Percentiles rank a stretch among this genome's conserved stretches.
phyloP scores from a whole-genome alignment of 2,888 invertebrate species.

The Epistrophella euchroma region DNA sequence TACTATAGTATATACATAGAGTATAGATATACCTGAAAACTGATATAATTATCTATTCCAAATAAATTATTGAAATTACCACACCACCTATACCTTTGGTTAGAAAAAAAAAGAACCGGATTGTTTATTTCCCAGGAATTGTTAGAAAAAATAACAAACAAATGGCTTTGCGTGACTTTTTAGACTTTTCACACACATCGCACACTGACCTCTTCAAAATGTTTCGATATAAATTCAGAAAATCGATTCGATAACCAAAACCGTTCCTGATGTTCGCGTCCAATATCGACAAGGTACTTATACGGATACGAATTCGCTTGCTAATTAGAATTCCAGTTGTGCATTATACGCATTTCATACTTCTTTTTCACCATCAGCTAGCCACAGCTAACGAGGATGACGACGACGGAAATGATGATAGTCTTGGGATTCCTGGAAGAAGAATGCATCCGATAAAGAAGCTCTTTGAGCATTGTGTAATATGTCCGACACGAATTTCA shows the following conservation, averaged over 20 bases:
- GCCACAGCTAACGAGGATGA: not conserved
- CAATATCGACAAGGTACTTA: conserved; percentile 55
- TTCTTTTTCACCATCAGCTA: not conserved
- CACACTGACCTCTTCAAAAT: conserved; percentile 39
- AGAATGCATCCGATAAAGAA: conserved; percentile 52
- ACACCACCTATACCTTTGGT: not conserved
- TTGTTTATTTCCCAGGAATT: conserved; percentile 46
- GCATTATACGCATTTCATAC: conserved; percentile 59
- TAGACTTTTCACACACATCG: conserved; percentile 26
- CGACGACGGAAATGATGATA: conserved; percentile 1
- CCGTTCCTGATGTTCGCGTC: conserved; percentile 39
- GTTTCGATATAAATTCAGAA: not conserved
- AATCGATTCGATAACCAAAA: conserved; percentile 31
- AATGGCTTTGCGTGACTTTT: conserved; percentile 35
- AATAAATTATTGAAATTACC: conserved; percentile 61
- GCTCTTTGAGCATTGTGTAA: conserved; percentile 33
- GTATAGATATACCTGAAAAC: not conserved
- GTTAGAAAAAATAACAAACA: conserved; percentile 6
- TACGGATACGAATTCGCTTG: conserved; percentile 18
- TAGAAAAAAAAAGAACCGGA: not conserved
- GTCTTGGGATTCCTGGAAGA: conserved; percentile 52
- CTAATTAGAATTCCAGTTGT: conserved; percentile 70
- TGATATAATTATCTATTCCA: conserved; percentile 30
- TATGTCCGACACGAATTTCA: conserved; percentile 29
- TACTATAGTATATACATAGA: no score